phyloP scores from a whole-genome alignment of 2,888 invertebrate species.

The Saturnia pavonia region DNA sequence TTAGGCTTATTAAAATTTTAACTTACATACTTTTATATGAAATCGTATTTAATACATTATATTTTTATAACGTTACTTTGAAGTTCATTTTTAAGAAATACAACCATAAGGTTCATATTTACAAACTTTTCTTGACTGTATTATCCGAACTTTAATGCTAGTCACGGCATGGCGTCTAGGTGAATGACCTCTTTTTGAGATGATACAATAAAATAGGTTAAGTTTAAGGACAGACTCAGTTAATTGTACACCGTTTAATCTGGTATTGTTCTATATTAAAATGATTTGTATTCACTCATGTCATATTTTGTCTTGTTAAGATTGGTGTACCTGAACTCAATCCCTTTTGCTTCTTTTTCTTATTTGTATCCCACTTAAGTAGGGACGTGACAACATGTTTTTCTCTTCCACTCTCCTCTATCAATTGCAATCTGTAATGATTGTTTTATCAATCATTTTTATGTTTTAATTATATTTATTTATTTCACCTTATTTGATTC shows the following conservation, averaged over 20 bases:
- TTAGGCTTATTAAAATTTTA: background rate
- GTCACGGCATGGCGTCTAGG: background rate
- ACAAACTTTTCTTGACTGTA: background rate
- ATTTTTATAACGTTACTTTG: background rate
- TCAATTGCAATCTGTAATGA: too few relatives aligned
- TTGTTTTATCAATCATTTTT: too few relatives aligned
- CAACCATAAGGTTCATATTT: background rate
- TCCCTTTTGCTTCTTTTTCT: too few relatives aligned
- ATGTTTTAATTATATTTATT: too few relatives aligned
- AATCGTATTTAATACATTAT: background rate
- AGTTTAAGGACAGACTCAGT: background rate
- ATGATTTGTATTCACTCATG: background rate
- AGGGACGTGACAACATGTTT: too few relatives aligned
- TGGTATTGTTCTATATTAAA: background rate
- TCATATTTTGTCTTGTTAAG: background rate
- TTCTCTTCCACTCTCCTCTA: too few relatives aligned
- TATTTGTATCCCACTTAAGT: too few relatives aligned
- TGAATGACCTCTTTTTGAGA: background rate
- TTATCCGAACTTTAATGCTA: background rate
- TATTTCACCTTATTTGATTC: too few relatives aligned
- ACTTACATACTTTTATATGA: background rate
- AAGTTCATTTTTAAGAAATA: background rate
- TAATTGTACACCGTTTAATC: background rate
- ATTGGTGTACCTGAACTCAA: background rate
- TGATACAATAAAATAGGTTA: conserved; percentile 4